Evolutionary conservation across 1,140 invertebrate genomes (phyloP), one percentile per base, ranked within the genome.

Genomic region (Callitettix versicolor): DNA sequence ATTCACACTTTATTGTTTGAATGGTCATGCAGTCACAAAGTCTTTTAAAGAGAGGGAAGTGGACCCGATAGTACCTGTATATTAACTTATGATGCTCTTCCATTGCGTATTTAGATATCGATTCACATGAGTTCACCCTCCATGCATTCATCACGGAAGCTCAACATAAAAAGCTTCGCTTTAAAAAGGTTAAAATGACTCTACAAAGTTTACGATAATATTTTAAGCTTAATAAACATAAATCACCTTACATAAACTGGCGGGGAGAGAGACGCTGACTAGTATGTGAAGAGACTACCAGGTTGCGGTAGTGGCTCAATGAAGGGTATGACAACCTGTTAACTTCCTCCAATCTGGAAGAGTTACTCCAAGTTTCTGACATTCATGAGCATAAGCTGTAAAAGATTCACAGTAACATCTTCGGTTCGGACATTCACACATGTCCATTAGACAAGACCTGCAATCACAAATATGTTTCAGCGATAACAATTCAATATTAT

Each of bases 381-480:
- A 95, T 66, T 92, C 87, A 57, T 86, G 80, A 3, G 85, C 85
- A 67, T 95, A 95, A 0, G 91, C 91, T 51, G 83, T 82, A 58
- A 94, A 82, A 44, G 88, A 86, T 62, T 93, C 89, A 68, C 92
- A 95, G 66, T 91, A 88, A 65, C 91, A 95, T 54, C 79, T 74
- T 34, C 76, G 73, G n/a, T 76, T 75, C 1, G 84, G 81, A 72
- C 92, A 95, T 65, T 92, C 88, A 68, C 91, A 93, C 73, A 93
- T 91, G 68, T 95, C 92, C 65, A 87, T 75, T 55, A 86, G 76
- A 69, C 92, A 96, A 0, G 91, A 86, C 57, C 79, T 81, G 64
- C 2, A 65, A 66, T 30, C n/a, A n/a, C n/a, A n/a, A n/a, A n/a
- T n/a, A n/a, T n/a, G 59, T 41, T 9, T 30, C 26, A 17, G 41